Conservation (phyloP, 2,113 vertebrate genomes). For the Poeciliopsis retropinna region DNA sequence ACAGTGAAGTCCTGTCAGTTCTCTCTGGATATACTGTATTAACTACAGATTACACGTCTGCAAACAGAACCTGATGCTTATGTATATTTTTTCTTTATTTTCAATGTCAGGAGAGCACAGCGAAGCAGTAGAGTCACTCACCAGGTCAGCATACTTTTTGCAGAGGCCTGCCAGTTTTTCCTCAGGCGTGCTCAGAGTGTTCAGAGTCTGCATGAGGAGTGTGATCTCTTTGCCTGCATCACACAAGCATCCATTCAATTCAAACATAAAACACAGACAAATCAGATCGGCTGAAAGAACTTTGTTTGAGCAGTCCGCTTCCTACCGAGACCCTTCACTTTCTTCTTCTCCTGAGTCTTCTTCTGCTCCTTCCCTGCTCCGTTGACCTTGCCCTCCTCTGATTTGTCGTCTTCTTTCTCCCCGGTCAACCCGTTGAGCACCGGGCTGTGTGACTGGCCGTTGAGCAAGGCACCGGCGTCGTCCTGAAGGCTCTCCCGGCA, state of each 20-base stretch:
- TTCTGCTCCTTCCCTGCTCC: conserved; percentile 85
- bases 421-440: conserved; percentile 83
- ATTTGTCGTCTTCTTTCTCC: conserved; percentile 82
- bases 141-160: conserved; percentile 99
- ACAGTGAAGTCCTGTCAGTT: too few species aligned
- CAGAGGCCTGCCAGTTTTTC: conserved; percentile 94
- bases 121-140: conserved; percentile 68
- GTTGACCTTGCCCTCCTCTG: conserved; percentile 75
- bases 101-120: too few species aligned
- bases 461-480: conserved; percentile 78
- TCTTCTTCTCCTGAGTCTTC: conserved; percentile 92
- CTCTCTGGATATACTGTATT: too few species aligned
- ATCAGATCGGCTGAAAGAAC: not conserved
- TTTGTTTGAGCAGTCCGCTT: not conserved
- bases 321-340: conserved; percentile 93
- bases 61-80: too few species aligned
- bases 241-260: not conserved
- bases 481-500: conserved; percentile 84
- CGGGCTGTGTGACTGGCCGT: conserved; percentile 83
- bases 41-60: too few species aligned
- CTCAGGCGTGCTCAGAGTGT: conserved; percentile 96
- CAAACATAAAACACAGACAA: not conserved
- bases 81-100: too few species aligned
- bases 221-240: conserved; percentile 95
- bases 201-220: conserved; percentile 96